Percentiles rank a stretch among this genome's conserved stretches.
phyloP scores from a whole-genome alignment of 92 coral and sea anemone species.

The Chrysogorgia sp. region DNA sequence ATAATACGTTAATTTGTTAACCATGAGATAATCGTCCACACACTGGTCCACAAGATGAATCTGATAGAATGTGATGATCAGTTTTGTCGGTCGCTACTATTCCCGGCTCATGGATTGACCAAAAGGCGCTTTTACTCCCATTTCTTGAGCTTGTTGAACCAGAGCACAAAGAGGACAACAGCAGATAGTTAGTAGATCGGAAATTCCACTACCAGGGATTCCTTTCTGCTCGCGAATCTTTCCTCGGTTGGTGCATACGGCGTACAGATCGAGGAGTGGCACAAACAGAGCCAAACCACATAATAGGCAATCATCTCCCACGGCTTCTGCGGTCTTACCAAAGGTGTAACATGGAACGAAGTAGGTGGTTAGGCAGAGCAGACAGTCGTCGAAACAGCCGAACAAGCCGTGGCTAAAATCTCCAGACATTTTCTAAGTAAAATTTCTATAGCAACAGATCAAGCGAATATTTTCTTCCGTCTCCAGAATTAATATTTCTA shows the following conservation, averaged over 20 bases:
- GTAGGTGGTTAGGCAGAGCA: constrained; percentile 78
- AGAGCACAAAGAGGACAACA: constrained; percentile 81
- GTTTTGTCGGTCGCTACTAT: not conserved
- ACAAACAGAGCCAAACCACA: constrained; percentile 79
- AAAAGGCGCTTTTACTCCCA: constrained; percentile 91
- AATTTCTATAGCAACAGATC: not conserved
- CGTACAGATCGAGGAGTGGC: constrained; percentile 80
- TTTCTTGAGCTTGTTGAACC: constrained; percentile 87
- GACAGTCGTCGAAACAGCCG: constrained; percentile 78
- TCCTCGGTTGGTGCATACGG: constrained; percentile 74
- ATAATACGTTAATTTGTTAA: too few species aligned
- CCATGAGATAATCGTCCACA: too few species aligned
- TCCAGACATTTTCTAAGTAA: constrained; percentile 60
- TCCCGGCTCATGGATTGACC: constrained; percentile 76
- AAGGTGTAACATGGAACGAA: constrained; percentile 88
- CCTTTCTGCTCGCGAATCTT: constrained; percentile 91
- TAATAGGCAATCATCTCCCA: constrained; percentile 93
- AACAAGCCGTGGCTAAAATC: constrained; percentile 76
- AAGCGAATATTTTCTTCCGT: too few species aligned
- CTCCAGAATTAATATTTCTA: too few species aligned
- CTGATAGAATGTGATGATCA: too few species aligned
- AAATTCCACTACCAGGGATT: constrained; percentile 71
- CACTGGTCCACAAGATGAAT: too few species aligned
- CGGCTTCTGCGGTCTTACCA: constrained; percentile 93
- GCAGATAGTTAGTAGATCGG: constrained; percentile 74